These are phyloP conservation scores for Rotaria socialis DNA, from an alignment of 2,888 invertebrate species.

Conservation along the genomic window DNA sequence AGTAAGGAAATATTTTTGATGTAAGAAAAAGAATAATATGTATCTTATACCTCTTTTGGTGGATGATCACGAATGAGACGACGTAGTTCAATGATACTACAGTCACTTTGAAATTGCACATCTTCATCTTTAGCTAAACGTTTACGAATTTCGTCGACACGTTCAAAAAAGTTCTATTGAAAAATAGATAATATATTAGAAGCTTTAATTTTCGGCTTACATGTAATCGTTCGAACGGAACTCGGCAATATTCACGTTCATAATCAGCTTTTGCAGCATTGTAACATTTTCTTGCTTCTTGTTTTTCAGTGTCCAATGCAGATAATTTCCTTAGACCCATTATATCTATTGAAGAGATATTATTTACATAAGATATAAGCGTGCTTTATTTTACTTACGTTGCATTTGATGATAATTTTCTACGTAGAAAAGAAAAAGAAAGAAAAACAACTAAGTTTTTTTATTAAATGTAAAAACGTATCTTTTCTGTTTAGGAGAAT, in stretches of 20 bases:
- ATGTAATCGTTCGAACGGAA: slow-evolving; percentile 82
- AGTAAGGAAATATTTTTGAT: background rate
- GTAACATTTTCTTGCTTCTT: slow-evolving; percentile 40
- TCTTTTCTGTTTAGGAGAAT: too few species aligned
- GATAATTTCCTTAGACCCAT: slow-evolving; percentile 41
- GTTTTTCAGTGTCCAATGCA: slow-evolving; percentile 34
- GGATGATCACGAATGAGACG: slow-evolving; percentile 92
- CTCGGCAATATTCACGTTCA: slow-evolving; percentile 87
- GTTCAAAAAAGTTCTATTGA: slow-evolving; percentile 85
- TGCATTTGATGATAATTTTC: slow-evolving; percentile 92
- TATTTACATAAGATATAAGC: background rate
- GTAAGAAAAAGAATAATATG: background rate
- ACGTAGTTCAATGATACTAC: slow-evolving; percentile 88
- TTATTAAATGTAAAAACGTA: too few species aligned
- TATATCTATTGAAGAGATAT: background rate
- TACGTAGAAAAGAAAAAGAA: slow-evolving; percentile 57
- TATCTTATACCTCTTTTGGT: slow-evolving; percentile 67
- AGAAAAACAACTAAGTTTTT: slow-evolving; percentile 33
- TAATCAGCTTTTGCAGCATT: slow-evolving; percentile 65
- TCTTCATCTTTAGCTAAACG: slow-evolving; percentile 92
- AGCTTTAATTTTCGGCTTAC: slow-evolving; percentile 61
- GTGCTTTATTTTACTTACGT: slow-evolving; percentile 56
- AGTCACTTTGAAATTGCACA: slow-evolving; percentile 93
- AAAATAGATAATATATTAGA: slow-evolving; percentile 41
- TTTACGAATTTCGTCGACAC: slow-evolving; percentile 84